Conservation (phyloP, 2,888 invertebrate species). For the Eustalomyia histrio region DNA sequence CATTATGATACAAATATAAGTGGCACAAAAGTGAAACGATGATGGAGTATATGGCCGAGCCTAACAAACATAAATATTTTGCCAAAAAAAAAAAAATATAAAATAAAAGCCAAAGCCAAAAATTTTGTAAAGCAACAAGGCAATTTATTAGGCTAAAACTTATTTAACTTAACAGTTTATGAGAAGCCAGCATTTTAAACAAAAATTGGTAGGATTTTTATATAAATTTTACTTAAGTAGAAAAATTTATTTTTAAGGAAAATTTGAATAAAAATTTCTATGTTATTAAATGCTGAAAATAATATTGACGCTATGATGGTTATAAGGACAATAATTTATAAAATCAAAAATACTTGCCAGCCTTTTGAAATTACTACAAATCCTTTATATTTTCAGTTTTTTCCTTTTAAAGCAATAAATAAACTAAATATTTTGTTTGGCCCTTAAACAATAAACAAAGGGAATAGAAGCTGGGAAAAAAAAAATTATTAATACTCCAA, state of each 20-base stretch:
- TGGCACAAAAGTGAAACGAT: slow-evolving; percentile 5
- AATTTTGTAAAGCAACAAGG: background rate
- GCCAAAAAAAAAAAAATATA: background rate
- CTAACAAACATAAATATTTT: background rate
- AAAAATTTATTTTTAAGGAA: too few species aligned
- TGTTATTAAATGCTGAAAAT: too few species aligned
- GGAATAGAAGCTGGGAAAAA: too few species aligned
- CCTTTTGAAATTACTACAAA: background rate
- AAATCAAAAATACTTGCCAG: too few species aligned
- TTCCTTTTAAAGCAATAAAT: background rate
- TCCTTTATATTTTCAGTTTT: background rate
- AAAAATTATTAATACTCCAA: too few species aligned
- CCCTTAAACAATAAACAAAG: background rate
- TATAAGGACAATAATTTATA: too few species aligned
- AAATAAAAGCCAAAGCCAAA: background rate
- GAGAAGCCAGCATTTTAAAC: too few species aligned
- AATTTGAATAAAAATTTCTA: too few species aligned
- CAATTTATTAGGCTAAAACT: background rate
- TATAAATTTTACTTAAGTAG: too few species aligned
- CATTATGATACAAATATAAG: slow-evolving; percentile 24
- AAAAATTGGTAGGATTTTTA: too few species aligned
- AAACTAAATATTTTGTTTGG: background rate
- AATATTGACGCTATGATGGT: too few species aligned
- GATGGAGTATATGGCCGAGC: background rate
- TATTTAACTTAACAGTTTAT: too few species aligned